These are phyloP conservation scores for Halcyon smyrnensis DNA, from an alignment of 2,797 vertebrate genomes.

Conservation along the genomic window DNA sequence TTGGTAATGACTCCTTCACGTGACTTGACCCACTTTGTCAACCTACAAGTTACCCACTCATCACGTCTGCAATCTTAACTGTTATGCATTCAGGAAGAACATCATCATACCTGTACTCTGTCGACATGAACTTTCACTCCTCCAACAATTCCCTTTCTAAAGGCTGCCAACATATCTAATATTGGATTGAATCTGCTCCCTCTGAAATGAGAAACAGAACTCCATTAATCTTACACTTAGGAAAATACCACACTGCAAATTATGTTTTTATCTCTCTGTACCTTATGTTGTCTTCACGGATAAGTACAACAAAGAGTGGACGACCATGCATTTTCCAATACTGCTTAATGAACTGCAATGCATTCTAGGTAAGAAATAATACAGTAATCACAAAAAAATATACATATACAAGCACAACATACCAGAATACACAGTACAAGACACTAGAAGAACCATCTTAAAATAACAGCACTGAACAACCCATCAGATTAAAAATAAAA, in stretches of 20 bases:
- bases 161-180: slow-evolving; percentile 95
- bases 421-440: background rate
- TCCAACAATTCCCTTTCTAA: slow-evolving; percentile 92
- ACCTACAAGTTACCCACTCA: background rate
- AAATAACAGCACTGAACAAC: background rate
- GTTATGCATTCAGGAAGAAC: background rate
- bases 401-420: background rate
- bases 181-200: slow-evolving; percentile 97
- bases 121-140: slow-evolving; percentile 98
- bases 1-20: background rate
- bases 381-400: background rate
- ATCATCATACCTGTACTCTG: slow-evolving; percentile 90
- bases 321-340: slow-evolving; percentile 98
- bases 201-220: slow-evolving; percentile 74
- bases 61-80: background rate
- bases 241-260: background rate
- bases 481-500: background rate
- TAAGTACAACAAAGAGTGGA: slow-evolving; percentile 94
- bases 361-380: slow-evolving; percentile 82
- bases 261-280: slow-evolving; percentile 48
- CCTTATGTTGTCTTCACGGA: slow-evolving; percentile 98
- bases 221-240: background rate
- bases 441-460: background rate
- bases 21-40: background rate
- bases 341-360: slow-evolving; percentile 97